Conservation (phyloP, 2,113 vertebrate genomes). For the Aramus guarauna region DNA sequence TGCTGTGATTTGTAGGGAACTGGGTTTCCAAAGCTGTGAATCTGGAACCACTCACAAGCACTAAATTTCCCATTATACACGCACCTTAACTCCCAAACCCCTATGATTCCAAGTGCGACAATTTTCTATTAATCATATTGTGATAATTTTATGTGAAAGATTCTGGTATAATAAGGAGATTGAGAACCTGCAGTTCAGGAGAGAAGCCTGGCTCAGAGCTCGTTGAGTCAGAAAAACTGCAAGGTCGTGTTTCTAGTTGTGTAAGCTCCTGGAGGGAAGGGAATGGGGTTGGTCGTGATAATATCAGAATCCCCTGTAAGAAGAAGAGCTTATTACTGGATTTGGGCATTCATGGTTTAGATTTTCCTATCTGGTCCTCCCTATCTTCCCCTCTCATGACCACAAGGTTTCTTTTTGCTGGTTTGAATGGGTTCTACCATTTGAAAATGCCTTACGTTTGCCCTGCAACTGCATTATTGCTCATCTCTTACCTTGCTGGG, state of each 20-base stretch:
- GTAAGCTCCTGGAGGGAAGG: neutral
- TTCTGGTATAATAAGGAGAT: neutral
- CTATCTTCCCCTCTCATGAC: neutral
- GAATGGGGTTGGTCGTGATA: neutral
- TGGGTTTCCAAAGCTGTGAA: neutral
- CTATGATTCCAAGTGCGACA: neutral
- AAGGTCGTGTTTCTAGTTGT: neutral
- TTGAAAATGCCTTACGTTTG: neutral
- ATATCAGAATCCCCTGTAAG: neutral
- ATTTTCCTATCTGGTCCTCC: neutral
- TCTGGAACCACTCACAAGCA: neutral
- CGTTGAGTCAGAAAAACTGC: neutral
- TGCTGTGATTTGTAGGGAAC: neutral
- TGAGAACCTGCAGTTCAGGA: neutral
- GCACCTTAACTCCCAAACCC: neutral
- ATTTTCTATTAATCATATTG: neutral
- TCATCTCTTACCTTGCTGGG: neutral
- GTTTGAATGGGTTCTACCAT: constrained; percentile 18
- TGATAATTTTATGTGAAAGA: neutral
- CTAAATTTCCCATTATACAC: neutral
- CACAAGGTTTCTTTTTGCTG: neutral
- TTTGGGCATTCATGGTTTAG: neutral
- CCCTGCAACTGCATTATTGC: neutral
- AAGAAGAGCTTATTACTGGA: neutral
- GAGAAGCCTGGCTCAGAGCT: neutral